Base-by-base conservation (phyloP, 2,113 vertebrate genomes). In the Notarius quadriscutis region DNA sequence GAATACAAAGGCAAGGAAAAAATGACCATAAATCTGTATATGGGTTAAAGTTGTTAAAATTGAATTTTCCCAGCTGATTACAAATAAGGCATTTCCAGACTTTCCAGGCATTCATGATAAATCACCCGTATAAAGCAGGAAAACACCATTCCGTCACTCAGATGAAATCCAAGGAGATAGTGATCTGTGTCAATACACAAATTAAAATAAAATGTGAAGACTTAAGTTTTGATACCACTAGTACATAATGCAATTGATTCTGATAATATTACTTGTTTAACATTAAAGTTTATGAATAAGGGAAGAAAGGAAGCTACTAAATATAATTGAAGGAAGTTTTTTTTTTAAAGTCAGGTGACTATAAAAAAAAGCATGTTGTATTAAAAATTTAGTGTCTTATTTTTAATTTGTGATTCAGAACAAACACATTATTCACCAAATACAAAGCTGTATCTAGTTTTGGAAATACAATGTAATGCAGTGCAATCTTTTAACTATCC, bases 151-250 rank as follows among this genome's bases (percentile, higher is more conserved):
- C 95, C 30, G 5, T 95, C 92, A 91, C 84, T 58, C 90, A 25
- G 95, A 96, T 96, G 96, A 95, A 91, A 87, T 92, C 92, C 93
- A 94, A 94, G 92, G 87, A 95, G 96, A 96, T 96, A 95, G 90
- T 86, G 90, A 96, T 96, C 95, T 95, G 90, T 95, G 94, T 96
- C 95, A 96, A 96, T 94, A 97, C 94, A 97, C 88, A 95, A 95
- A 96, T 92, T 95, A 96, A 97, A 96, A 96, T 95, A 95, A 96
- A 96, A 93, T 87, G 53, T 92, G 87, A 88, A 87, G 90, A 93
- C 91, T 93, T 93, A 93, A 92, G 91, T 91, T 93, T 88, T 7
- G 94, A 96, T 96, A 93, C 82, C 86, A 96, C 96, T 94, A 90
- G 86, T 87, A 94, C 94, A 94, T 94, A 95, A 94, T 90, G 92